Evolutionary conservation across 2,888 invertebrate genomes (phyloP).

Genomic region (Callimorpha dominula): DNA sequence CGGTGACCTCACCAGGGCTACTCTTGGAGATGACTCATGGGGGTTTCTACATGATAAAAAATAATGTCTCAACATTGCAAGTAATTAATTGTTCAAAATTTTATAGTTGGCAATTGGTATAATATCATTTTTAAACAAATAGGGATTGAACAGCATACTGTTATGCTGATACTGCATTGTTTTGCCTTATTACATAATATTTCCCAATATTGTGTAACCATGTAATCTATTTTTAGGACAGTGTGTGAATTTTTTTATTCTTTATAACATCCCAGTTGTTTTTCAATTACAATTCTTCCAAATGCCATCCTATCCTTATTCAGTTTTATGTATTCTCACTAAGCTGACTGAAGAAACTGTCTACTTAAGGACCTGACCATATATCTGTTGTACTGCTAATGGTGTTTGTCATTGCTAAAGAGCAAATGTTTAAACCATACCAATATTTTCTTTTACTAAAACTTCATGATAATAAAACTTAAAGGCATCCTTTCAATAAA

Average conservation of each 20-base stretch:
- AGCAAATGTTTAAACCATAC: not conserved
- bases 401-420: not conserved
- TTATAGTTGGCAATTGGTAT: no score
- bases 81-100: no score
- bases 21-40: no score
- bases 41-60: no score
- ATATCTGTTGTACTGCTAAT: not conserved
- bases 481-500: not conserved
- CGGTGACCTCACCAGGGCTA: no score
- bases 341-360: not conserved
- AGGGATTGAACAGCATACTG: not conserved
- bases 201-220: constrained; percentile 34
- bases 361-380: not conserved
- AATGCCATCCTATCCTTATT: no score
- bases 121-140: not conserved
- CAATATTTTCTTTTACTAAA: no score
- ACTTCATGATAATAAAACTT: not conserved
- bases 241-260: not conserved
- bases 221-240: not conserved
- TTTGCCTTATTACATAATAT: constrained; percentile 8
- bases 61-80: no score
- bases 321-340: not conserved
- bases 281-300: no score
- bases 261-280: not conserved
- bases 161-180: no score